Evolutionary conservation across 2,113 vertebrate genomes (phyloP), one percentile per base, ranked within the genome.

Genomic region (Crotalus horridus): DNA sequence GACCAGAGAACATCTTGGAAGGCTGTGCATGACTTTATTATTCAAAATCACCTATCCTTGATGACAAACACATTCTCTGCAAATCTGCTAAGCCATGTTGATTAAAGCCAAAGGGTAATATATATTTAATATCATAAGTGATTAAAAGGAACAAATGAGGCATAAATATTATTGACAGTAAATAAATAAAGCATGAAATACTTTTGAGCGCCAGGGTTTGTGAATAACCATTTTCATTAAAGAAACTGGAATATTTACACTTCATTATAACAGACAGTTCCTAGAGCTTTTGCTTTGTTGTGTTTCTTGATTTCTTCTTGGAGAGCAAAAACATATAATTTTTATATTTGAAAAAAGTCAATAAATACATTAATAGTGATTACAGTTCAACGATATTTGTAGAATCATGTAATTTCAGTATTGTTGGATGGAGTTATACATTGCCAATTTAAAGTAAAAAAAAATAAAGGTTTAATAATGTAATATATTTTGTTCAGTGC

Each of bases 141-240:
- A 93, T 95, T 94, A 95, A 17, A 95, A 91, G 85, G 94, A 94
- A 90, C 64, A 95, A 93, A 54, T 0, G 0, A 91, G 86, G 88
- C 96, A 93, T 89, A 96, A 89, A 95, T 93, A 69, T 96, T 94
- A 93, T 95, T 90, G 90, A 74, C 89, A 93, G 87, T 39, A 94
- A 95, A 89, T 95, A 95, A 95, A 97, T 94, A 93, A 95, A 95
- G 93, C 93, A 95, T 93, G 94, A 93, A 95, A 95, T 95, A 92
- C 86, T 61, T 64, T 59, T n/a, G 92, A 92, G 87, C 91, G 95
- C 91, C 94, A 87, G 88, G 55, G 89, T 86, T 93, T 92, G 90
- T 90, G 94, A 95, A 48, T 96, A 93, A 95, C 55, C 94, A 94
- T 95, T 96, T 88, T 88, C 92, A 89, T 94, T 61, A 90, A 87